Evolutionary conservation across 2,888 invertebrate species (phyloP).

Genomic region (Parnassius orleans): DNA sequence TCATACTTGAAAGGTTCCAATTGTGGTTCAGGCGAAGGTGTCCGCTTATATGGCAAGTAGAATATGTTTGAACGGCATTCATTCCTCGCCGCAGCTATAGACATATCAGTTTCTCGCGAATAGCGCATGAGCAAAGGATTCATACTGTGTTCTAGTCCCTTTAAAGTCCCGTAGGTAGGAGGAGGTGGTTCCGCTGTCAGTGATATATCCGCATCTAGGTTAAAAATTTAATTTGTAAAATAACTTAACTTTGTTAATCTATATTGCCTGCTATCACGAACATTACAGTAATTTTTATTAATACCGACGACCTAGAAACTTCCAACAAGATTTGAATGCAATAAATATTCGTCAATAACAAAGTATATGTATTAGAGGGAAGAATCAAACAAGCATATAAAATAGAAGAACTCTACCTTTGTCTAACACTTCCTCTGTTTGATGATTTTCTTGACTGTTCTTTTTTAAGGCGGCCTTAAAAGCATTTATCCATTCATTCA

Average conservation of each 20-base stretch:
- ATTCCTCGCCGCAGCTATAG: constrained; percentile 89
- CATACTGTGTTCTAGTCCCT: constrained; percentile 94
- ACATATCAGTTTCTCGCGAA: constrained; percentile 93
- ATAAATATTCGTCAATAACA: constrained; percentile 1
- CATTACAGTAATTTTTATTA: constrained; percentile 18
- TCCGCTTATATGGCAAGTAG: constrained; percentile 73
- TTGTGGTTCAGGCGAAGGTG: constrained; percentile 72
- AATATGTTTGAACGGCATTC: constrained; percentile 91
- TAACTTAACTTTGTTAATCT: no score
- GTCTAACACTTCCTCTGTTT: constrained; percentile 86
- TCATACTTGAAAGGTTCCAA: constrained; percentile 86
- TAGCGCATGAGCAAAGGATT: constrained; percentile 95
- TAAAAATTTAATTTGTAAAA: background rate
- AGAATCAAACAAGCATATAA: no score
- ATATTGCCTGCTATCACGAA: no score
- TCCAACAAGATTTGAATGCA: constrained; percentile 15
- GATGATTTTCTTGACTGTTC: constrained; percentile 77
- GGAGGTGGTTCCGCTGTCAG: constrained; percentile 83
- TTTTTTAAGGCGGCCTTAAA: constrained; percentile 91
- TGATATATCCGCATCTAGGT: constrained; percentile 67
- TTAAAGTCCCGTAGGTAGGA: constrained; percentile 89
- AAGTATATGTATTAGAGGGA: no score
- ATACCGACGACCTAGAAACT: constrained; percentile 23
- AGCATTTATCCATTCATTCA: constrained; percentile 90
- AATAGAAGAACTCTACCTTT: constrained; percentile 70